Base-by-base conservation (phyloP, 2,888 invertebrate genomes). In the Mechanitis messenoides region DNA sequence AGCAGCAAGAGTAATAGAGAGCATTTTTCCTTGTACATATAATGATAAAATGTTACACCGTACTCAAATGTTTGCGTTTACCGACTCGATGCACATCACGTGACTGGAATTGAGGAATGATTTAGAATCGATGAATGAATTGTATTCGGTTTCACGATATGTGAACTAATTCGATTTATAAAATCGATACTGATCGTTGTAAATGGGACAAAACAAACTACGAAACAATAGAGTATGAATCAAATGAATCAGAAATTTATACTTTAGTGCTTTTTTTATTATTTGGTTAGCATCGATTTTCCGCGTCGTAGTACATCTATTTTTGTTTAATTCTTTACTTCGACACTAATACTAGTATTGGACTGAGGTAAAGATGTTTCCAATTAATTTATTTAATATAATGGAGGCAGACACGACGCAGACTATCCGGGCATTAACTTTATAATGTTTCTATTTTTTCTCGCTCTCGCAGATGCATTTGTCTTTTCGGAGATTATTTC, bases 91-190 rank as follows among this genome's bases (percentile, higher is more conserved):
- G 59, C 61, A 61, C 62, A 61, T 56, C 61, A 62, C 70, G 69
- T 70, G 71, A 67, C 58, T 64, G 65, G 69, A 66, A 68, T 64
- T 63, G 66, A 67, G 67, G 63, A 66, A 67, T 65, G 67, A 68
- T 65, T 67, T 63, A 56, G 62, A 73, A 72, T 72, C 72, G 69
- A 70, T 73, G 71, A 72, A 72, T 72, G 65, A 71, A 72, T 73
- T 72, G 65, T 65, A 62, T 65, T 59, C 56, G 64, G 53, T 50
- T 63, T 67, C 59, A 55, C 67, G 61, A 64, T 64, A 61, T 55
- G 58, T 58, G 42, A 60, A 59, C 60, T 59, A 60, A 62, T 64
- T 62, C 58, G 58, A 62, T 61, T 56, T 58, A 54, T 33, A 20
- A 28, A 47, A 42, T 42, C 28, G 33, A 45, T 12, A 9, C 46